Conservation (phyloP, 2,888 invertebrate genomes). For the Halictus ligatus region DNA sequence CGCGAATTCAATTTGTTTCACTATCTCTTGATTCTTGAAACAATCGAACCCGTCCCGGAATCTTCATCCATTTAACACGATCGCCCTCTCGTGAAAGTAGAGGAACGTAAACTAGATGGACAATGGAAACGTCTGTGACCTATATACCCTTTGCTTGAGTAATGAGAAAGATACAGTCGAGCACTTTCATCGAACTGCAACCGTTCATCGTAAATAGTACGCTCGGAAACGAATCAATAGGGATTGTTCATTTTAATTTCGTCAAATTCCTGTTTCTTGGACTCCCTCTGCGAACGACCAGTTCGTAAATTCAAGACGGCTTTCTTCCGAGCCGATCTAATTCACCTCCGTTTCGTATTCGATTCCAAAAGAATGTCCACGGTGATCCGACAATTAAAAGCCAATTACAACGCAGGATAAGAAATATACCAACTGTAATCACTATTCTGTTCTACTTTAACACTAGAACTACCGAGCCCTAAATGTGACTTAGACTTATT, state of each 20-base stretch:
- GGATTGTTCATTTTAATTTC: constrained; percentile 40
- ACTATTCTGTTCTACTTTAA: not conserved
- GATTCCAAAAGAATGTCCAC: not conserved
- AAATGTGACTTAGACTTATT: too few relatives aligned
- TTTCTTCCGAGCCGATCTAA: not conserved
- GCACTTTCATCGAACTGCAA: constrained; percentile 44
- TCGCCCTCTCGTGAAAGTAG: constrained; percentile 15
- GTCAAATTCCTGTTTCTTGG: constrained; percentile 14
- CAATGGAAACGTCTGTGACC: constrained; percentile 55
- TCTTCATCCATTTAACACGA: constrained; percentile 49
- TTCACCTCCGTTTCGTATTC: not conserved
- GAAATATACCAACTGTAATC: not conserved
- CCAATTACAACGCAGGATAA: not conserved
- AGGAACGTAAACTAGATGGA: constrained; percentile 48
- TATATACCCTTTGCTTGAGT: constrained; percentile 59
- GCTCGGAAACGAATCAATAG: constrained; percentile 32
- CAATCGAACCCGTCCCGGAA: constrained; percentile 42
- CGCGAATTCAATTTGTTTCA: constrained; percentile 39
- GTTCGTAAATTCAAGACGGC: constrained; percentile 9
- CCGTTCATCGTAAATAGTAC: constrained; percentile 33
- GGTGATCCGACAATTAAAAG: not conserved
- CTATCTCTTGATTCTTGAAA: constrained; percentile 22
- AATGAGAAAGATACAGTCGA: constrained; percentile 52
- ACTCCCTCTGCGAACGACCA: not conserved
- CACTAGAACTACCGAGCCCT: too few relatives aligned